Evolutionary conservation across 2,113 vertebrate genomes (phyloP).

Genomic region (Orcinus orca): DNA sequence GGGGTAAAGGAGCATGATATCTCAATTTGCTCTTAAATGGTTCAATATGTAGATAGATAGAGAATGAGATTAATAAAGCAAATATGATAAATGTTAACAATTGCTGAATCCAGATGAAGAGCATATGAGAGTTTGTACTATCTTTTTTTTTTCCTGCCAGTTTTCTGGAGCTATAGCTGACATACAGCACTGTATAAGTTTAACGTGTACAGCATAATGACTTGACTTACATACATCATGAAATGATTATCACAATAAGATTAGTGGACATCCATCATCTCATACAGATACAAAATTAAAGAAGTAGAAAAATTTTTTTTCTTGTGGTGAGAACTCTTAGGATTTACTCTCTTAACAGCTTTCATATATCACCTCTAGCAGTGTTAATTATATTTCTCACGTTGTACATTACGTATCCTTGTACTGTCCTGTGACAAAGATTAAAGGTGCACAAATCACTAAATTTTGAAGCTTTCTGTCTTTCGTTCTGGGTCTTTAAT

Average conservation of each 20-base stretch:
- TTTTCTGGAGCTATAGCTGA: background rate
- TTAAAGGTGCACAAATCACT: background rate
- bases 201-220: background rate
- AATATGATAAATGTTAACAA: background rate
- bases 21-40: background rate
- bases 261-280: too few species aligned
- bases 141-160: background rate
- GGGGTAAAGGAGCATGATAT: background rate
- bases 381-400: too few species aligned
- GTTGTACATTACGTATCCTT: background rate
- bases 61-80: constrained; percentile 7
- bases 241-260: too few species aligned
- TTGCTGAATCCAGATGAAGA: background rate
- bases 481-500: background rate
- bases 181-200: background rate
- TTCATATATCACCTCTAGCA: too few species aligned
- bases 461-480: background rate
- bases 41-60: background rate
- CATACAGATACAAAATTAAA: background rate
- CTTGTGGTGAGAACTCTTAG: too few species aligned
- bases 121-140: background rate
- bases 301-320: background rate
- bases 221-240: too few species aligned
- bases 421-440: background rate
- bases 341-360: too few species aligned